Base-by-base conservation (phyloP, 2,113 vertebrate species). In the Elachura formosa region DNA sequence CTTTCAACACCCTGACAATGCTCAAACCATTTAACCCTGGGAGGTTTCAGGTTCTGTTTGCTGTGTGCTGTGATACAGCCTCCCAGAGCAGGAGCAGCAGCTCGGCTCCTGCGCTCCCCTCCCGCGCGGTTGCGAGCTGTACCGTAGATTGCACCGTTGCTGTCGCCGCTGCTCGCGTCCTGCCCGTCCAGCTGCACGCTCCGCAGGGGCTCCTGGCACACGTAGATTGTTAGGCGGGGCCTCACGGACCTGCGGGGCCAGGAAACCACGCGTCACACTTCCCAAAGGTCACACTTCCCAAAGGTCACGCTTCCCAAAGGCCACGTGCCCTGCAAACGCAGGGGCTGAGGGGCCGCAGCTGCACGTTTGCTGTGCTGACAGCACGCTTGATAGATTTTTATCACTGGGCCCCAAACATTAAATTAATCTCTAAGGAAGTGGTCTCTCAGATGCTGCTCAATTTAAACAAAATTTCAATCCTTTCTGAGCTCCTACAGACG, bases 161-260 rank as follows among this genome's bases (percentile, higher is more conserved):
- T 89, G 11, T 98, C 98, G 33, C 98, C 96, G 4, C 97, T 98
- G 97, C 98, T 98, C 34, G 94, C 94, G 18, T 97, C 97, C 85
- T 95, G 98, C 66, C 97, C 97, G 90, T 98, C 98, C 97, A 98
- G 97, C 33, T 97, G 97, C 6, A 98, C 88, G 68, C 85, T 96
- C 71, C 87, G 93, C 0, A 98, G 48, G 25, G 98, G 98, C 96
- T 99, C 98, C 96, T 98, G 98, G 97, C 98, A 98, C 93, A 99
- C 98, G 3, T 99, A 99, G 96, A 99, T 97, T 3, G 99, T 99
- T 96, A 99, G 91, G 64, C 99, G 98, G 84, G 99, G 99, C 97
- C 98, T 98, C 80, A 99, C 98, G 2, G 98, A 99, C 97, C 99
- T 99, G 97, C 59, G 93, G 55, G 13, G 9, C 80, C 81, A 58